phyloP scores from a whole-genome alignment of 2,113 vertebrate species.

The Mesembrinibis cayennensis region DNA sequence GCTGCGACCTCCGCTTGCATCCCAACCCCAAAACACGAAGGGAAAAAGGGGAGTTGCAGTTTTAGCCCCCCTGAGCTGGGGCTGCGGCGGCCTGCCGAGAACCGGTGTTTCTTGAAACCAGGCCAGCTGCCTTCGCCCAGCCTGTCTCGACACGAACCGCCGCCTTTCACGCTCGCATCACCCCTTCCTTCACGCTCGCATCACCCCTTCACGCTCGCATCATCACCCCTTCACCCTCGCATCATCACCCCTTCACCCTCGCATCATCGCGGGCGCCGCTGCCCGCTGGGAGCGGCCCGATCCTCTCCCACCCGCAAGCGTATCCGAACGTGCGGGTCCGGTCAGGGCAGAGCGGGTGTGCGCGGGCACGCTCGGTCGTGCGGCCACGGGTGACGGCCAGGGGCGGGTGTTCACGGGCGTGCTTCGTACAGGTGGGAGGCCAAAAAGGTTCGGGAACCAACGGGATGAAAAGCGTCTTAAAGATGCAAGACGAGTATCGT shows the following conservation, averaged over 20 bases:
- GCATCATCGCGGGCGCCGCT: neutral
- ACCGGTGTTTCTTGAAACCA: neutral
- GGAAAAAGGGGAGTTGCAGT: neutral
- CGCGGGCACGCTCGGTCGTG: fast-evolving
- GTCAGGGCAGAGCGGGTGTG: neutral
- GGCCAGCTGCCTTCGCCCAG: neutral
- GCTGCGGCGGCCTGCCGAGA: neutral
- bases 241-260: neutral
- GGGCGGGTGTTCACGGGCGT: neutral
- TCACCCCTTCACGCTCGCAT: neutral
- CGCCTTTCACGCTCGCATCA: neutral
- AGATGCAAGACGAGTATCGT: neutral
- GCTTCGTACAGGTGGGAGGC: neutral
- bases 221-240: neutral
- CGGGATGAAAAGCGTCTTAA: neutral
- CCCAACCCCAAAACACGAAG: neutral
- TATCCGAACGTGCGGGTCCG: fast-evolving
- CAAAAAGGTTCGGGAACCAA: neutral
- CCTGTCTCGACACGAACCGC: neutral
- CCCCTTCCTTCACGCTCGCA: neutral
- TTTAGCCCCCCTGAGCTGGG: neutral
- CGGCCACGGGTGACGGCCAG: fast-evolving
- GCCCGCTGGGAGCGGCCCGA: neutral
- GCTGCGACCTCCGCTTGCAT: neutral
- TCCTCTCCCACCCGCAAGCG: neutral